Conservation (phyloP, 2,888 invertebrate genomes). For the Lacanobia oleracea region DNA sequence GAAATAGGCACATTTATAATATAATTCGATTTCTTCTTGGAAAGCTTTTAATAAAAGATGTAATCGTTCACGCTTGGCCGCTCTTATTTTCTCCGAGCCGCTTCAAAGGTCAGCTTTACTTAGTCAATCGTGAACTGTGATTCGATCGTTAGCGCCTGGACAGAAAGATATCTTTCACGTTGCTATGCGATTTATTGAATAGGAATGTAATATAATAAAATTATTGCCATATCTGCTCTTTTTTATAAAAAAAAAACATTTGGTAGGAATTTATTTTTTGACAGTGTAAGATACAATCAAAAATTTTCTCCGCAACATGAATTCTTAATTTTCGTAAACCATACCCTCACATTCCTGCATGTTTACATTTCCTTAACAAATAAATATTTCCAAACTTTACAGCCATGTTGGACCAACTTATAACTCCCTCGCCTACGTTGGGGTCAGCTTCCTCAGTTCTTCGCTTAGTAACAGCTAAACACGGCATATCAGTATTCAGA, state of each 20-base stretch:
- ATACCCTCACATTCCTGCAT: constrained; percentile 27
- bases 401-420: too few relatives aligned
- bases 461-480: constrained; percentile 12
- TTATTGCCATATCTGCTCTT: not conserved
- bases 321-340: constrained; percentile 5
- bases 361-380: constrained; percentile 19
- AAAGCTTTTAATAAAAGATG: constrained; percentile 52
- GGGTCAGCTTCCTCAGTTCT: constrained; percentile 16
- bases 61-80: constrained; percentile 52
- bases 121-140: constrained; percentile 54
- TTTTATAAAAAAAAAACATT: not conserved
- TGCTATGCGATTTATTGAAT: constrained; percentile 12
- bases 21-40: constrained; percentile 33
- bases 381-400: constrained; percentile 11
- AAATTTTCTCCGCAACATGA: not conserved
- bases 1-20: constrained; percentile 5
- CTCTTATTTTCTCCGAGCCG: constrained; percentile 42
- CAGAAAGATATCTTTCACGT: constrained; percentile 14
- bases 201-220: not conserved
- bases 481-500: constrained; percentile 40
- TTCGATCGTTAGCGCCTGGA: constrained; percentile 41
- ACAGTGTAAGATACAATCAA: not conserved
- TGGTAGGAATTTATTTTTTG: not conserved
- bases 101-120: constrained; percentile 46
- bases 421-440: not conserved